These are phyloP conservation scores for Apis florea DNA, from an alignment of 1,140 invertebrate genomes.

Conservation along the genomic window DNA sequence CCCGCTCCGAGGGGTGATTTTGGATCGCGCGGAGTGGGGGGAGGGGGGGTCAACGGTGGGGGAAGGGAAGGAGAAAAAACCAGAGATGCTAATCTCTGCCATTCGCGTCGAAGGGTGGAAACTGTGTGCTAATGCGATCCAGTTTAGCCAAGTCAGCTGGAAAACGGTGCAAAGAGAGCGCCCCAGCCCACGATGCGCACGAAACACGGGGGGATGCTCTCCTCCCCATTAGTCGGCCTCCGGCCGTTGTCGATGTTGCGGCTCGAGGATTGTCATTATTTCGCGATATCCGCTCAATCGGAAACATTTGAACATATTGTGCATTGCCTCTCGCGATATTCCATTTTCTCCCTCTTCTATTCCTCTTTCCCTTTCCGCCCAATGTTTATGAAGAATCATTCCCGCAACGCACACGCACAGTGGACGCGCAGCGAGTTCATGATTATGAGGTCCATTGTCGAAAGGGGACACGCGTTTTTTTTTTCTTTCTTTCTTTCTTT, in stretches of 20 bases:
- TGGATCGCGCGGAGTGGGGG: background rate
- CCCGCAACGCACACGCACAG: slow-evolving; percentile 30
- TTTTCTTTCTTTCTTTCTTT: slow-evolving; percentile 28
- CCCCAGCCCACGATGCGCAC: slow-evolving; percentile 44
- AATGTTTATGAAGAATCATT: slow-evolving; percentile 48
- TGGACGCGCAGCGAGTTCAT: slow-evolving; percentile 12
- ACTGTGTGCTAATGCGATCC: slow-evolving; percentile 80
- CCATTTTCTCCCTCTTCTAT: background rate
- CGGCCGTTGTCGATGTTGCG: slow-evolving; percentile 71
- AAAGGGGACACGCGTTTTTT: slow-evolving; percentile 12
- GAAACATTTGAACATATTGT: slow-evolving; percentile 79
- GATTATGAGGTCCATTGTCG: slow-evolving; percentile 36
- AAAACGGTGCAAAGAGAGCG: slow-evolving; percentile 73
- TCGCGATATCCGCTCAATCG: slow-evolving; percentile 74
- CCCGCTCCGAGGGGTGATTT: slow-evolving; percentile 22
- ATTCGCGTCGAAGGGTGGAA: slow-evolving; percentile 71
- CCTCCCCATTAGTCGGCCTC: slow-evolving; percentile 77
- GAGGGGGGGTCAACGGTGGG: background rate
- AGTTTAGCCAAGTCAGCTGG: slow-evolving; percentile 81
- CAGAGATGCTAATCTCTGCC: slow-evolving; percentile 79
- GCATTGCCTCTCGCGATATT: slow-evolving; percentile 60
- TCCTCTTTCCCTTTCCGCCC: slow-evolving; percentile 22
- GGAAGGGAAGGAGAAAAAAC: slow-evolving; percentile 59
- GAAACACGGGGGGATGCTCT: slow-evolving; percentile 66
- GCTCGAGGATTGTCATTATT: slow-evolving; percentile 76